Conservation (phyloP, 2,888 invertebrate genomes). For the Orchesellides sinensis region DNA sequence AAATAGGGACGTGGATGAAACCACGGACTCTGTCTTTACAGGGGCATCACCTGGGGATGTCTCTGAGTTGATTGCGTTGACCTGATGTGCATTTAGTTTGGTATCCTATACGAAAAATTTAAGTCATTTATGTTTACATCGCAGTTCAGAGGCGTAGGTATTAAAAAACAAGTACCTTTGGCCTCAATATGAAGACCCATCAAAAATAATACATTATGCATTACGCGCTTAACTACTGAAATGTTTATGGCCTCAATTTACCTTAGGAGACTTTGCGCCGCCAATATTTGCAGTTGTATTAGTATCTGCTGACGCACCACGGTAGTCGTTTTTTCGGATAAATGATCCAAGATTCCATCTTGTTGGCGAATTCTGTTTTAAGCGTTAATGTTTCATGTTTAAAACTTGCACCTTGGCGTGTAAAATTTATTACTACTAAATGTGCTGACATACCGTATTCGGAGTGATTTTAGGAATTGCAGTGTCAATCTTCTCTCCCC, state of each 20-base stretch:
- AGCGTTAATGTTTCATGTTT: no score
- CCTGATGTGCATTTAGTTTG: constrained; percentile 65
- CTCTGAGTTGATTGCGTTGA: constrained; percentile 65
- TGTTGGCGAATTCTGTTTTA: constrained; percentile 70
- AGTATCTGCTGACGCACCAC: constrained; percentile 27
- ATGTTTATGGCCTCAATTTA: constrained; percentile 12
- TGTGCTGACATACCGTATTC: constrained; percentile 68
- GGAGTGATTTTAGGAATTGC: constrained; percentile 62
- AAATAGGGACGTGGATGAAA: constrained; percentile 71
- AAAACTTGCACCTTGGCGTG: no score
- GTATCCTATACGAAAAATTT: constrained; percentile 56
- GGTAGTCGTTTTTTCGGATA: constrained; percentile 60
- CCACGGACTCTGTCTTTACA: constrained; percentile 68
- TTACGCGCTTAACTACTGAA: no score
- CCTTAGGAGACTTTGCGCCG: constrained; percentile 70
- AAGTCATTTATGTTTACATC: no score
- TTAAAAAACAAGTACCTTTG: no score
- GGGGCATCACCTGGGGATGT: constrained; percentile 64
- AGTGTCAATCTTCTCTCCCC: constrained; percentile 66
- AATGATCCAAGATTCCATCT: constrained; percentile 71
- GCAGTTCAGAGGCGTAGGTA: no score
- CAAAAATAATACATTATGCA: no score
- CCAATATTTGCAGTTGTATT: constrained; percentile 49
- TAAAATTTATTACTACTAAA: no score
- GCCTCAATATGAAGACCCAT: no score